These are phyloP conservation scores for Nomada fabriciana DNA, from an alignment of 2,888 invertebrate genomes.

Conservation along the genomic window DNA sequence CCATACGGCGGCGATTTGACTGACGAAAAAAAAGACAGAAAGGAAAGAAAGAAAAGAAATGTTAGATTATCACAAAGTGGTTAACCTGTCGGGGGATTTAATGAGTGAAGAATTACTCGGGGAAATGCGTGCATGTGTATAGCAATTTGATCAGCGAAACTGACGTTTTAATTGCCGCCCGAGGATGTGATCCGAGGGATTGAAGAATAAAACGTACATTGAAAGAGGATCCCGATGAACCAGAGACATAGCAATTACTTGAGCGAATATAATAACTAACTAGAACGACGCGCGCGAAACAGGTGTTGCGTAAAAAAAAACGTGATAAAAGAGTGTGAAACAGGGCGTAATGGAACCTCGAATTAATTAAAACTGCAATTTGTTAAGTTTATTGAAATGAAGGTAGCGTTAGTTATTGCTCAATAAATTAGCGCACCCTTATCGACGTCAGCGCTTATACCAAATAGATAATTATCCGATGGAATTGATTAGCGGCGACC, in stretches of 20 bases:
- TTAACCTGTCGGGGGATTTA: slow-evolving; percentile 55
- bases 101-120: slow-evolving; percentile 51
- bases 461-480: slow-evolving; percentile 34
- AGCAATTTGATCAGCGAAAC: slow-evolving; percentile 57
- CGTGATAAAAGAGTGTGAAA: slow-evolving; percentile 11
- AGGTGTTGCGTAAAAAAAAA: neutral
- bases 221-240: slow-evolving; percentile 35
- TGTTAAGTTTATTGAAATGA: slow-evolving; percentile 28
- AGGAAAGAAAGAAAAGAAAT: slow-evolving; percentile 9
- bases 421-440: slow-evolving; percentile 23
- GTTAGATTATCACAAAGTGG: slow-evolving; percentile 60
- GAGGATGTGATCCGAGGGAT: slow-evolving; percentile 27
- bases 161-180: slow-evolving; percentile 58
- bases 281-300: slow-evolving; percentile 20
- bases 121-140: slow-evolving; percentile 38
- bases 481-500: slow-evolving; percentile 22
- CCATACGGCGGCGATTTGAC: slow-evolving; percentile 39
- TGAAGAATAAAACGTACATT: slow-evolving; percentile 31
- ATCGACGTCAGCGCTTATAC: slow-evolving; percentile 37
- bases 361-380: slow-evolving; percentile 47
- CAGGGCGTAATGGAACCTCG: slow-evolving; percentile 15
- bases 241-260: slow-evolving; percentile 51
- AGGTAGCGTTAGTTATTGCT: slow-evolving; percentile 16
- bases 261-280: slow-evolving; percentile 47
- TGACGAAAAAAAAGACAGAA: neutral